Evolutionary conservation across 1,140 invertebrate genomes (phyloP).

Genomic region (roundworm (Caenorhabditis elegans)): DNA sequence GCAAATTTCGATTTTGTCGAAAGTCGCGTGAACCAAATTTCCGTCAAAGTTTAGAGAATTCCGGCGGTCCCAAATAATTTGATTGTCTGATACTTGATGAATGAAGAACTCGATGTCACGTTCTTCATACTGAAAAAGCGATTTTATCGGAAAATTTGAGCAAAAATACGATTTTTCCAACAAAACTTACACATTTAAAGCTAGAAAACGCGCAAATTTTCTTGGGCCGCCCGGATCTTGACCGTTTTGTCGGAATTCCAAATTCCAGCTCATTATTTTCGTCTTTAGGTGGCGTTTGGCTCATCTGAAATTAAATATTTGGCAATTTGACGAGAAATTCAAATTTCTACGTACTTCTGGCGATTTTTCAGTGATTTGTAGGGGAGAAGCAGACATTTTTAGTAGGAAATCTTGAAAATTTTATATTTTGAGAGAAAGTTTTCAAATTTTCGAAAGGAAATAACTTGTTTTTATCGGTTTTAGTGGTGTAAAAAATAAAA

Average conservation of each 20-base stretch:
- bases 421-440: too few species aligned
- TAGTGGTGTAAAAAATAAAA: too few species aligned
- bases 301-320: neutral
- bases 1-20: conserved; percentile 15
- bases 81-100: conserved; percentile 20
- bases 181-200: neutral
- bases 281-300: neutral
- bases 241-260: neutral
- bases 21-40: neutral
- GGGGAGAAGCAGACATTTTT: too few species aligned
- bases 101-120: conserved; percentile 20
- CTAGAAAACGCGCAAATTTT: neutral
- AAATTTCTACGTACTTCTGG: neutral
- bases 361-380: too few species aligned
- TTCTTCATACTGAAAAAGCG: neutral
- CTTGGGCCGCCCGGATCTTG: neutral
- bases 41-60: neutral
- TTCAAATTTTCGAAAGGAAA: too few species aligned
- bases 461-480: too few species aligned
- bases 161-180: neutral
- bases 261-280: neutral
- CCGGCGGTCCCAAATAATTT: neutral
- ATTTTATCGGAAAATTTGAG: neutral
- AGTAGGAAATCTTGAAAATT: too few species aligned
- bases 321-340: neutral